These are phyloP conservation scores for Augiades crinisus DNA, from an alignment of 2,888 invertebrate genomes.

Conservation along the genomic window DNA sequence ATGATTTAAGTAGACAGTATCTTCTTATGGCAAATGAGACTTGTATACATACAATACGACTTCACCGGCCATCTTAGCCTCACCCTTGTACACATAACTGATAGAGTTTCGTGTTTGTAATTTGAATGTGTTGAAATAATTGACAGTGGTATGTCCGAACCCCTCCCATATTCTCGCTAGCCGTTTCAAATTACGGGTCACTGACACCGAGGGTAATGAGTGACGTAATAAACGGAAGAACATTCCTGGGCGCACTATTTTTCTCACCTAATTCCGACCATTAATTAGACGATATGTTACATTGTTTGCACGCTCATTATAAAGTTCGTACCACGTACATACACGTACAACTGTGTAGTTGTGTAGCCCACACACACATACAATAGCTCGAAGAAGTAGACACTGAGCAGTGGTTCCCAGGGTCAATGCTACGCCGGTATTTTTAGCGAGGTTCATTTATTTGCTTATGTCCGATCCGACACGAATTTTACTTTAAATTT, in stretches of 20 bases:
- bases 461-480: conserved; percentile 32
- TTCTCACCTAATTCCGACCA: conserved; percentile 58
- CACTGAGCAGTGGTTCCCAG: conserved; percentile 41
- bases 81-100: conserved; percentile 3
- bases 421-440: conserved; percentile 54
- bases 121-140: conserved; percentile 28
- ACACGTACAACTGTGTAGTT: too few relatives aligned
- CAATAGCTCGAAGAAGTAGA: conserved; percentile 35
- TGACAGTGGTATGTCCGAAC: conserved; percentile 25
- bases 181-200: conserved; percentile 42
- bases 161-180: conserved; percentile 32
- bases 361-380: conserved; percentile 2
- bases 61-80: not conserved
- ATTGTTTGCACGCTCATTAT: conserved; percentile 46
- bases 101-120: conserved; percentile 17
- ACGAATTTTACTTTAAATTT: conserved; percentile 31
- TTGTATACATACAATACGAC: conserved; percentile 1
- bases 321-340: not conserved
- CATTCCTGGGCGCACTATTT: conserved; percentile 52
- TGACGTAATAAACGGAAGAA: conserved; percentile 52
- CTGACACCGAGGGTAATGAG: conserved; percentile 42
- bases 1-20: conserved; percentile 5
- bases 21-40: conserved; percentile 11
- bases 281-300: conserved; percentile 56
- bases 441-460: conserved; percentile 39